Percentiles rank a stretch among this genome's conserved stretches.
Evolutionary conservation across 2,888 invertebrate genomes (phyloP).

Genomic region (Himalopsyche kuldschensis): DNA sequence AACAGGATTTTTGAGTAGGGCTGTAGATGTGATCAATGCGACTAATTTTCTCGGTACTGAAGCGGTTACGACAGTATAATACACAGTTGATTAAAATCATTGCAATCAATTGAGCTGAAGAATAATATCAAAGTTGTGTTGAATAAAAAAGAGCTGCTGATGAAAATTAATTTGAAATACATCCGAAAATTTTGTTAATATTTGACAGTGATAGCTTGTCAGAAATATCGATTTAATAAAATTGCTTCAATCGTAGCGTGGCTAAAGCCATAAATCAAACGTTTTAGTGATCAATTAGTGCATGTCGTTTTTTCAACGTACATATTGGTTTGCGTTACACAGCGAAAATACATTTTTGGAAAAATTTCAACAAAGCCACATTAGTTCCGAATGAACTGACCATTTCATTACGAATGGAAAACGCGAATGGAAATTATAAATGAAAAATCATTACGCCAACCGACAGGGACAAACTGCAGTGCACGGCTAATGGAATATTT

Average conservation of each 20-base stretch:
- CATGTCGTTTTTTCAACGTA: neutral
- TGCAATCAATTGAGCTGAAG: too few relatives aligned
- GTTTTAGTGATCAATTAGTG: conserved; percentile 4
- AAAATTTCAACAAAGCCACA: conserved; percentile 10
- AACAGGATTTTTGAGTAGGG: too few relatives aligned
- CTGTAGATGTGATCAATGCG: too few relatives aligned
- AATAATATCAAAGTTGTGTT: too few relatives aligned
- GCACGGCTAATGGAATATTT: neutral
- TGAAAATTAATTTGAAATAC: too few relatives aligned
- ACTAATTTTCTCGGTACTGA: too few relatives aligned
- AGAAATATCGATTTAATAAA: neutral
- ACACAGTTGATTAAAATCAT: too few relatives aligned
- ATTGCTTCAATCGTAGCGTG: neutral
- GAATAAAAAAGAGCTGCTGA: too few relatives aligned
- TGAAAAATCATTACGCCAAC: conserved; percentile 18
- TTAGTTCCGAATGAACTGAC: conserved; percentile 19
- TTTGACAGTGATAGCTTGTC: neutral
- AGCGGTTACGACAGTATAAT: too few relatives aligned
- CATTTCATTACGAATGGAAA: conserved; percentile 14
- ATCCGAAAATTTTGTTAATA: too few relatives aligned
- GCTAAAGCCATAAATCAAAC: conserved; percentile 5
- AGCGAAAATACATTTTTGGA: neutral
- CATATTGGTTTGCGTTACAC: conserved; percentile 1
- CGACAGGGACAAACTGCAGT: conserved; percentile 2
- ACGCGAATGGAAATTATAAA: conserved; percentile 19